A percentile compares a stretch with the other conserved stretches of the same genome.
These are phyloP conservation scores for Mus pahari DNA, from an alignment of 2,113 vertebrate genomes.

Conservation along the genomic window DNA sequence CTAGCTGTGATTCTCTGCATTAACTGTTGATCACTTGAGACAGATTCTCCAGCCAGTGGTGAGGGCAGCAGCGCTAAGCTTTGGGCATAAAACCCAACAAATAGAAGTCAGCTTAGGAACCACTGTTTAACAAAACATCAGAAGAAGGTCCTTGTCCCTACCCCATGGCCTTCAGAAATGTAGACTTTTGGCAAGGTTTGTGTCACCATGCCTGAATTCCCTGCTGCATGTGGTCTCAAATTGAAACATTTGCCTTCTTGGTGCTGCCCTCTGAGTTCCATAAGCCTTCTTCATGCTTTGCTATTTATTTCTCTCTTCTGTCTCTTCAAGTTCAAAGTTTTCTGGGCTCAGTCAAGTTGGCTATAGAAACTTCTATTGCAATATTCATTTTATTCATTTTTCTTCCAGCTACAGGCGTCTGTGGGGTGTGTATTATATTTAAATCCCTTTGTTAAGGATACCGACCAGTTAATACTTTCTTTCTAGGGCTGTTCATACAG, in stretches of 20 bases:
- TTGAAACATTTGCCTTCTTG: neutral
- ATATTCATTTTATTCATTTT: conserved; percentile 10
- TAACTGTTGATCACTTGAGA: neutral
- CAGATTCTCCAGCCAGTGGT: neutral
- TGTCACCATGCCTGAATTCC: neutral
- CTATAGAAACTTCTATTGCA: neutral
- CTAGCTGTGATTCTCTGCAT: neutral
- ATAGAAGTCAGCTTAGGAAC: neutral
- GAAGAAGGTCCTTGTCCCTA: neutral
- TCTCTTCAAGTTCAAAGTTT: neutral
- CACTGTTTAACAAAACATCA: neutral
- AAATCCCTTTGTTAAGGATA: neutral
- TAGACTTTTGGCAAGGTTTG: neutral
- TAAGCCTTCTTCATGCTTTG: neutral
- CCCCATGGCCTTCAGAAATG: neutral
- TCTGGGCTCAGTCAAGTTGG: neutral
- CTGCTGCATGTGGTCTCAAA: neutral
- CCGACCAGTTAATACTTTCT: neutral
- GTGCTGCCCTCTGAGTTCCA: neutral
- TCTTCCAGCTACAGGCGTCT: neutral
- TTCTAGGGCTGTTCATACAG: neutral
- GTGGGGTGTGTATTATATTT: neutral
- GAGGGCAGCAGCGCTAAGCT: neutral
- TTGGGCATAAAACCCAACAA: neutral
- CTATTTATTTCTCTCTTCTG: neutral